Evolutionary conservation across 1,140 invertebrate species (phyloP).

Genomic region (Rhynchophorus ferrugineus): DNA sequence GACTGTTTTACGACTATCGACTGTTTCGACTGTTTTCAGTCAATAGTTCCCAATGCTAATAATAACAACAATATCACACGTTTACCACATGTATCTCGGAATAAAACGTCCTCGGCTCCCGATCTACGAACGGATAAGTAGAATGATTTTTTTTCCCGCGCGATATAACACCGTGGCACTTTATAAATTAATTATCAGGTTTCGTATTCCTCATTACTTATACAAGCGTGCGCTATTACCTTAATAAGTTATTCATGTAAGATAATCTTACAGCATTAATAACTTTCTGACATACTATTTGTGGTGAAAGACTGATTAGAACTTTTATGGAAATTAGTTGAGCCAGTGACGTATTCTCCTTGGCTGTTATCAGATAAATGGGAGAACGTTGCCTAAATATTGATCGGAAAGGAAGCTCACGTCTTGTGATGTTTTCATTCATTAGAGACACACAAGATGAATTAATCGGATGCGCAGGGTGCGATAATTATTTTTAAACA

Average conservation of each 20-base stretch:
- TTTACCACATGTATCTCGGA: no score
- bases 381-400: no score
- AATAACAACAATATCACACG: no score
- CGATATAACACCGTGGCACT: background rate
- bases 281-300: conserved; percentile 9
- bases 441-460: no score
- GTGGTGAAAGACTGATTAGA: conserved; percentile 8
- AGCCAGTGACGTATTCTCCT: background rate
- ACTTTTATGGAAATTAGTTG: background rate
- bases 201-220: conserved; percentile 6
- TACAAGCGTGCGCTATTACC: conserved; percentile 2
- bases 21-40: no score
- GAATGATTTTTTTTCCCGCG: background rate
- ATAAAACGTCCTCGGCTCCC: no score
- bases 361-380: background rate
- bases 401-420: no score
- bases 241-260: conserved; percentile 13
- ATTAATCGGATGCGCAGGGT: no score
- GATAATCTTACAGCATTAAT: conserved; percentile 10
- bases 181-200: conserved; percentile 8
- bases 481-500: no score
- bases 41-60: no score
- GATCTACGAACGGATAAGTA: background rate
- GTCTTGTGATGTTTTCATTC: no score
- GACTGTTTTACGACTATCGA: no score